Conservation (phyloP, 2,113 vertebrate genomes). For the Alexandromys fortis region DNA sequence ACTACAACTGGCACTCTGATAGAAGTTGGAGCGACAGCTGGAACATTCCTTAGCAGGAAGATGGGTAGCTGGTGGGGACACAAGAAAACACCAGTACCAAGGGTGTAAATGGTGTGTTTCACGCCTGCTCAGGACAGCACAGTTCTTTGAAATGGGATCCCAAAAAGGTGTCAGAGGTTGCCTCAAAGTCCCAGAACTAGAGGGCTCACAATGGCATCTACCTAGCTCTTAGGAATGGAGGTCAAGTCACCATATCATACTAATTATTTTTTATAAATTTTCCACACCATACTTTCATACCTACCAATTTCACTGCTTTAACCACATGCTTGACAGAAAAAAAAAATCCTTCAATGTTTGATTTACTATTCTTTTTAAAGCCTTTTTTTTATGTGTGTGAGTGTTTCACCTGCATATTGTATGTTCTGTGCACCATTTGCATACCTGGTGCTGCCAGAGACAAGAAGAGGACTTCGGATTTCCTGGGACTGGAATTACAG, state of each 20-base stretch:
- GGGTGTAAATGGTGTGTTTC: conserved; percentile 75
- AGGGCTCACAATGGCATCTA: conserved; percentile 65
- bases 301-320: conserved; percentile 55
- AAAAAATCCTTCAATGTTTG: conserved; percentile 9
- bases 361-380: conserved; percentile 8
- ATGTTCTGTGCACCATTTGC: not conserved
- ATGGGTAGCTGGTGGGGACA: conserved; percentile 81
- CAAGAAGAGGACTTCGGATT: not conserved
- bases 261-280: conserved; percentile 49
- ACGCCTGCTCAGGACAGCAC: conserved; percentile 71
- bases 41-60: conserved; percentile 80
- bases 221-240: conserved; percentile 47
- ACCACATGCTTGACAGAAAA: conserved; percentile 42
- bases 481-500: not conserved
- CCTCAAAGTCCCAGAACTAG: conserved; percentile 51
- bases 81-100: conserved; percentile 82
- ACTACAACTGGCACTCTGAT: conserved; percentile 80
- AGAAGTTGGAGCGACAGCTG: conserved; percentile 78
- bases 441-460: not conserved
- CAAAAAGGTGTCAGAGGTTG: conserved; percentile 54
- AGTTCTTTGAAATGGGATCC: conserved; percentile 67
- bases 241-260: conserved; percentile 30
- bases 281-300: conserved; percentile 25
- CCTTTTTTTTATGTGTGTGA: not conserved
- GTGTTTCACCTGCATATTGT: not conserved